Evolutionary conservation across 2,888 invertebrate genomes (phyloP).

Genomic region (Physocephala rufipes): DNA sequence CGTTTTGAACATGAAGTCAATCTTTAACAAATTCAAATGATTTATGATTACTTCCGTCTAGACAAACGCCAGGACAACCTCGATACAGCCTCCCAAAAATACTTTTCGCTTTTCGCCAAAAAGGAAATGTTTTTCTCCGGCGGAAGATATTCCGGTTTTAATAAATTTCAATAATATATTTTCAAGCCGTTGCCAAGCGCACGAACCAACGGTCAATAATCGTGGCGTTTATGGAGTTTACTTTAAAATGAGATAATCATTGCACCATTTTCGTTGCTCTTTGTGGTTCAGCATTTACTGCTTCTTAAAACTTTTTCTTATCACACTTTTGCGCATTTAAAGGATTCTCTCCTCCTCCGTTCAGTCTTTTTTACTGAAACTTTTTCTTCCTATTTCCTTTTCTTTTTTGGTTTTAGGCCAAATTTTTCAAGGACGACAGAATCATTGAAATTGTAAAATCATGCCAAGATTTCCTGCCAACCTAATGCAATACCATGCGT

Average conservation of each 20-base stretch:
- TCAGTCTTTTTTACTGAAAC: neutral
- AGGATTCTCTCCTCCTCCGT: neutral
- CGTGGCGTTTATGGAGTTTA: no score
- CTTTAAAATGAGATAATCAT: no score
- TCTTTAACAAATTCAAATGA: constrained; percentile 6
- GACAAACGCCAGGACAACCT: neutral
- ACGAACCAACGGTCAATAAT: no score
- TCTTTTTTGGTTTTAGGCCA: neutral
- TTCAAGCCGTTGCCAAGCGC: no score
- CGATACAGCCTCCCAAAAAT: neutral
- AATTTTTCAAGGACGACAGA: neutral
- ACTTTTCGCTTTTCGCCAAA: no score
- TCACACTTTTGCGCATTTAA: no score
- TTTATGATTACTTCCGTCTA: constrained; percentile 5
- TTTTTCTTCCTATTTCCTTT: neutral
- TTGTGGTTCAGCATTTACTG: no score
- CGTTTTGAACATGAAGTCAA: neutral
- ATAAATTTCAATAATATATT: no score
- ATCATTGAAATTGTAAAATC: constrained; percentile 20
- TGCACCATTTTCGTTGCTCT: no score
- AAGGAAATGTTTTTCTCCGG: no score
- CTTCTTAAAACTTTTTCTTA: no score
- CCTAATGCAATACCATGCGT: neutral
- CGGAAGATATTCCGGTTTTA: no score
- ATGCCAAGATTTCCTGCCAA: constrained; percentile 8